Conservation (phyloP, 2,797 vertebrate species). For the Cossypha caffra region DNA sequence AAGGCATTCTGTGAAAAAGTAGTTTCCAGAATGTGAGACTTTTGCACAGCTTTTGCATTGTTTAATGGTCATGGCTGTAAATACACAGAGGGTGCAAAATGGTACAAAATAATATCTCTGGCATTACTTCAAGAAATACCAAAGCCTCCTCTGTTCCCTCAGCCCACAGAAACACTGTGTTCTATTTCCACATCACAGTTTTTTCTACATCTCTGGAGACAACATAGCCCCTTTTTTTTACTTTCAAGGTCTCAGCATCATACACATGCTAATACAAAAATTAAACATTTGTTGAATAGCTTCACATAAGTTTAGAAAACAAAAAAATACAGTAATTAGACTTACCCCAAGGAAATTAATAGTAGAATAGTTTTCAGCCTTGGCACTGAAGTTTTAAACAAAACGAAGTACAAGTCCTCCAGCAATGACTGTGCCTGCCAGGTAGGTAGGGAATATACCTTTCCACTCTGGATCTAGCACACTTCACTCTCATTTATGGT, state of each 20-base stretch:
- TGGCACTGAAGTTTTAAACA: background rate
- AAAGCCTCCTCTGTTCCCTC: background rate
- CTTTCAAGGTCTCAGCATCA: background rate
- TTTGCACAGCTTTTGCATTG: background rate
- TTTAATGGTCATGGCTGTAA: background rate
- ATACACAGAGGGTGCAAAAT: background rate
- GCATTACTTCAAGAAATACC: background rate
- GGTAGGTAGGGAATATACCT: background rate
- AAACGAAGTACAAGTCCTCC: background rate
- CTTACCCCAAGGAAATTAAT: background rate
- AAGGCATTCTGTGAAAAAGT: background rate
- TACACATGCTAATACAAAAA: background rate
- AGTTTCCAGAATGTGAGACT: background rate
- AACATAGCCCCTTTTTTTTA: accelerated
- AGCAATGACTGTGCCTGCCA: background rate
- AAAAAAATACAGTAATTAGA: background rate
- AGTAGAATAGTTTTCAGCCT: background rate
- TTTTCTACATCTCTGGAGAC: background rate
- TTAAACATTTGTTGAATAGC: background rate
- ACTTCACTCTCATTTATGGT: background rate
- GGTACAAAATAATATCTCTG: background rate
- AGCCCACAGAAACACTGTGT: background rate
- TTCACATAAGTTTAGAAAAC: background rate
- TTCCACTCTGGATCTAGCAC: background rate
- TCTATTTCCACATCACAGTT: background rate